Conservation (phyloP, 2,113 vertebrate species). For the Numida meleagris region DNA sequence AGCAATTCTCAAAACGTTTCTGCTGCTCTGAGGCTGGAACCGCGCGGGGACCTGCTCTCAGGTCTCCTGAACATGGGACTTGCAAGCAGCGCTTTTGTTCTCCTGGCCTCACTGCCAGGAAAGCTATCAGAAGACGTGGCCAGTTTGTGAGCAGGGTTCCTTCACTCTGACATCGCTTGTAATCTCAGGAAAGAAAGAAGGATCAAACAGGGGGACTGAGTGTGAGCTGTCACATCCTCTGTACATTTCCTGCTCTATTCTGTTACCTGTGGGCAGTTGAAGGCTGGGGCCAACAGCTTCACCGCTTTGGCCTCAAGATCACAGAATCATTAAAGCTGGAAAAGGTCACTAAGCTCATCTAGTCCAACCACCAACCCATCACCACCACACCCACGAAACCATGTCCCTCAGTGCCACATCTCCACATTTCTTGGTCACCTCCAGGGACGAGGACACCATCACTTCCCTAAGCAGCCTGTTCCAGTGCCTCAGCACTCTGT, state of each 20-base stretch:
- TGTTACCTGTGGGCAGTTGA: conserved; percentile 7
- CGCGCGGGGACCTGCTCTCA: background rate
- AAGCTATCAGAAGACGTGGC: background rate
- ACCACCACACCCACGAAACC: no score
- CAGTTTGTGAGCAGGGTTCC: background rate
- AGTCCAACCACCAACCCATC: no score
- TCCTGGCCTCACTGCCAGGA: background rate
- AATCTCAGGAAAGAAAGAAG: background rate
- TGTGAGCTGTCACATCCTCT: conserved; percentile 47
- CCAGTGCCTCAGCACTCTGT: no score
- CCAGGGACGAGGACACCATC: no score
- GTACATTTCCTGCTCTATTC: background rate
- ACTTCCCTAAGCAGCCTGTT: no score
- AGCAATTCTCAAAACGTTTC: background rate
- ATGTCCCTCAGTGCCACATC: no score
- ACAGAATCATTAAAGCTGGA: no score
- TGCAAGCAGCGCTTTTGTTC: background rate
- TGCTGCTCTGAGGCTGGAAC: background rate
- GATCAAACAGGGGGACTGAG: background rate
- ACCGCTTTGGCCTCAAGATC: background rate
- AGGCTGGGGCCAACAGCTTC: background rate
- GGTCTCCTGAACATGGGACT: background rate
- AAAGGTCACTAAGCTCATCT: no score
- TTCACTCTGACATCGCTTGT: background rate
- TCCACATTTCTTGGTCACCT: no score